phyloP scores from a whole-genome alignment of 2,113 vertebrate species.

The Macquaria ambigua region DNA sequence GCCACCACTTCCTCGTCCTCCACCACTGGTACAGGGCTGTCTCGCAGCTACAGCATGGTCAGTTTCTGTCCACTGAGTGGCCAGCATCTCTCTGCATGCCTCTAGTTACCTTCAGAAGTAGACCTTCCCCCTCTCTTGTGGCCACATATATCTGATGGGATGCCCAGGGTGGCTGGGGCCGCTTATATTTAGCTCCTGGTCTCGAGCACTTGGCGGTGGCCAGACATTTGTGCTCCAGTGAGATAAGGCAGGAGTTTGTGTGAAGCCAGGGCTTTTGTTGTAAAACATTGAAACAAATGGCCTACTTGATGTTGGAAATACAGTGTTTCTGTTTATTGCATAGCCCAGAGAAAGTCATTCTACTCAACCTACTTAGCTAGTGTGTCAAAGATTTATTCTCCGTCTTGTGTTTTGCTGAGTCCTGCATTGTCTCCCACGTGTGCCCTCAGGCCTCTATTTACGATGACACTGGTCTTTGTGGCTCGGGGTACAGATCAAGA shows the following conservation, averaged over 20 bases:
- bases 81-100: slow-evolving; percentile 47
- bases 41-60: slow-evolving; percentile 92
- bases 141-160: slow-evolving; percentile 46
- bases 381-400: slow-evolving; percentile 41
- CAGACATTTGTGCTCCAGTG: slow-evolving; percentile 37
- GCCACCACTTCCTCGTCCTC: slow-evolving; percentile 77
- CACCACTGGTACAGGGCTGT: slow-evolving; percentile 83
- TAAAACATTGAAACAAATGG: slow-evolving; percentile 15
- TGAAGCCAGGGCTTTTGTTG: slow-evolving; percentile 36
- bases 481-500: slow-evolving; percentile 84
- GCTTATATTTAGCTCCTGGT: slow-evolving; percentile 69
- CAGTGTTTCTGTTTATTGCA: slow-evolving; percentile 32
- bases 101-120: slow-evolving; percentile 41
- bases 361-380: slow-evolving; percentile 6
- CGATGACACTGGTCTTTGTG: slow-evolving; percentile 86
- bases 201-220: slow-evolving; percentile 24
- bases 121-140: slow-evolving; percentile 36
- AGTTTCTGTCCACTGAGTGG: slow-evolving; percentile 76
- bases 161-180: slow-evolving; percentile 18
- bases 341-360: slow-evolving; percentile 30
- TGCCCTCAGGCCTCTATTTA: slow-evolving; percentile 87
- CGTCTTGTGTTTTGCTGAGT: slow-evolving; percentile 64
- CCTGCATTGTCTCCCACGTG: slow-evolving; percentile 67
- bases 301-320: slow-evolving; percentile 25
- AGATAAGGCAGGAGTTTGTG: slow-evolving; percentile 38